Conservation (phyloP, 2,113 vertebrate genomes). For the Cranoglanis bouderius region DNA sequence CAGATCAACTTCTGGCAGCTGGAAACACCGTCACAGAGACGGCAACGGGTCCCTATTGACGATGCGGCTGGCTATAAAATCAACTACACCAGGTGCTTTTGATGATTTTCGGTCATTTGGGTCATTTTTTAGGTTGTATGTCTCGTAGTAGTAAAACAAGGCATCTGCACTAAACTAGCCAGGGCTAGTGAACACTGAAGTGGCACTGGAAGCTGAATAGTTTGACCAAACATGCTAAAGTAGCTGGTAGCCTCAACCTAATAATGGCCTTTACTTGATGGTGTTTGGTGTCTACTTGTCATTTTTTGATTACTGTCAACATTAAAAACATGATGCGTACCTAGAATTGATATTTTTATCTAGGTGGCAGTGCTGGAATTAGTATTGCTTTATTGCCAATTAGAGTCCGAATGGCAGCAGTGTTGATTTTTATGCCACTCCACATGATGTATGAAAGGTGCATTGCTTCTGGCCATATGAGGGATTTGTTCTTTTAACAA, state of each 20-base stretch:
- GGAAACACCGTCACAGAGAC: slow-evolving; percentile 92
- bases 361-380: background rate
- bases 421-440: background rate
- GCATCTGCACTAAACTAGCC: background rate
- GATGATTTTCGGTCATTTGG: background rate
- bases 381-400: background rate
- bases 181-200: background rate
- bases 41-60: slow-evolving; percentile 85
- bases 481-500: background rate
- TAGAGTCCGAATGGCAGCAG: no score
- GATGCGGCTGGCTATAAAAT: slow-evolving; percentile 92
- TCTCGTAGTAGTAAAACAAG: background rate
- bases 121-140: background rate
- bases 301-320: background rate
- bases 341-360: background rate
- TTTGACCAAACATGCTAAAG: background rate
- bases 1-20: slow-evolving; percentile 99
- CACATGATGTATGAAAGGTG: background rate
- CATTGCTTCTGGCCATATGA: background rate
- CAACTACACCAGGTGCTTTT: slow-evolving; percentile 91
- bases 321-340: no score
- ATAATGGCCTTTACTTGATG: background rate
- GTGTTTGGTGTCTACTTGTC: background rate
- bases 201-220: background rate
- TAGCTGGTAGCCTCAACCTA: background rate